A percentile compares a stretch with the other conserved stretches of the same genome.
These are phyloP conservation scores for Hydrochoerus hydrochaeris DNA, from an alignment of 2,113 vertebrate species.

Conservation along the genomic window DNA sequence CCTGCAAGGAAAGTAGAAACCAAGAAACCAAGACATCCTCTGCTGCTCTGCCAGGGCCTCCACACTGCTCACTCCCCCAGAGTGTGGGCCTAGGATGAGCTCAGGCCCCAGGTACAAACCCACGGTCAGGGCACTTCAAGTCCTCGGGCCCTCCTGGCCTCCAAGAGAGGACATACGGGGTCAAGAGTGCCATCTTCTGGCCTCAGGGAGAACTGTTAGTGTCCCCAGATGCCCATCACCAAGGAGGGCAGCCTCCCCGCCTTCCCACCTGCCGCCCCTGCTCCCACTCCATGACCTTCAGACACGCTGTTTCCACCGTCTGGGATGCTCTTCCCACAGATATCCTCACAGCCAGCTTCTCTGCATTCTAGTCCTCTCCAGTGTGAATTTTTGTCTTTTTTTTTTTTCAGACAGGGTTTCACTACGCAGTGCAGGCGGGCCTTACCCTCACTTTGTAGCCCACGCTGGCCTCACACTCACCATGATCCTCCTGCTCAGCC, in stretches of 20 bases:
- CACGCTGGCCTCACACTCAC: neutral
- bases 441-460: neutral
- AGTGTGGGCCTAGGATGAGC: too few relatives aligned
- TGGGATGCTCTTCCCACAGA: neutral
- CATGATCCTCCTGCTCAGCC: neutral
- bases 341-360: neutral
- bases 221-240: neutral
- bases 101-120: neutral
- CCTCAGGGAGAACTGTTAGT: neutral
- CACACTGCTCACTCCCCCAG: neutral
- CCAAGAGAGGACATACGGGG: neutral
- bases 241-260: neutral
- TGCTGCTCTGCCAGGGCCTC: neutral
- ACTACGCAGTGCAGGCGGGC: neutral
- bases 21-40: neutral
- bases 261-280: neutral
- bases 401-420: neutral
- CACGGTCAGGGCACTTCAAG: neutral
- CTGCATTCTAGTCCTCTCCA: neutral
- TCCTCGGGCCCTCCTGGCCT: neutral
- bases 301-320: neutral
- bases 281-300: neutral
- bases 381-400: neutral
- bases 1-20: neutral
- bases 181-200: constrained; percentile 67